These are phyloP conservation scores for Crocodylus rhombifer DNA, from an alignment of 2,797 vertebrate species.

Conservation along the genomic window DNA sequence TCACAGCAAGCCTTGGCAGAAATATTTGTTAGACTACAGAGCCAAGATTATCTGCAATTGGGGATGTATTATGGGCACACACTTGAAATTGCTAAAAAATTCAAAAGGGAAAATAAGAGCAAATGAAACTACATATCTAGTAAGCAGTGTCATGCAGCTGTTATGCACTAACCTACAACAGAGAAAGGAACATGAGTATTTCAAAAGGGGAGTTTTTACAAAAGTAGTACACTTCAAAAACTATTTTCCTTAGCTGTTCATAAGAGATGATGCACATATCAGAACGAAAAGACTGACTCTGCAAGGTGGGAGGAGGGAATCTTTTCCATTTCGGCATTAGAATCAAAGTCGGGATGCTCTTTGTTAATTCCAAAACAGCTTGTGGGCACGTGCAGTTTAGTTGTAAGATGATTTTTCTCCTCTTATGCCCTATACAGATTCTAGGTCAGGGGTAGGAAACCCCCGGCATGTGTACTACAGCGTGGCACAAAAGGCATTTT, in stretches of 20 bases:
- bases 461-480: no score
- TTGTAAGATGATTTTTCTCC: not conserved
- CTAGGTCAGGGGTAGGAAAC: not conserved
- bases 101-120: not conserved
- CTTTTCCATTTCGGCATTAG: not conserved
- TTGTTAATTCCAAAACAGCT: not conserved
- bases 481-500: no score
- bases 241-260: not conserved
- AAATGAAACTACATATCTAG: not conserved
- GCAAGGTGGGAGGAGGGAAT: not conserved
- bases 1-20: conserved; percentile 51
- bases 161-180: not conserved
- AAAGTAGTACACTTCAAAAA: not conserved
- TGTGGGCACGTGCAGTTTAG: not conserved
- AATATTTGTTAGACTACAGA: not conserved
- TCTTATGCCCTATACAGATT: not conserved
- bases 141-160: not conserved
- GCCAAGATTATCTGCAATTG: not conserved
- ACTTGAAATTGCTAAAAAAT: not conserved
- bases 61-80: not conserved
- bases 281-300: not conserved
- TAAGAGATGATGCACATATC: rapidly evolving
- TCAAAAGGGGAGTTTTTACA: rapidly evolving
- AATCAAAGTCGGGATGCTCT: no score
- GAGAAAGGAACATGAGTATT: not conserved